Percentiles rank a stretch among this genome's conserved stretches.
phyloP scores from a whole-genome alignment of 2,888 invertebrate genomes.

The Yponomeuta cagnagella region DNA sequence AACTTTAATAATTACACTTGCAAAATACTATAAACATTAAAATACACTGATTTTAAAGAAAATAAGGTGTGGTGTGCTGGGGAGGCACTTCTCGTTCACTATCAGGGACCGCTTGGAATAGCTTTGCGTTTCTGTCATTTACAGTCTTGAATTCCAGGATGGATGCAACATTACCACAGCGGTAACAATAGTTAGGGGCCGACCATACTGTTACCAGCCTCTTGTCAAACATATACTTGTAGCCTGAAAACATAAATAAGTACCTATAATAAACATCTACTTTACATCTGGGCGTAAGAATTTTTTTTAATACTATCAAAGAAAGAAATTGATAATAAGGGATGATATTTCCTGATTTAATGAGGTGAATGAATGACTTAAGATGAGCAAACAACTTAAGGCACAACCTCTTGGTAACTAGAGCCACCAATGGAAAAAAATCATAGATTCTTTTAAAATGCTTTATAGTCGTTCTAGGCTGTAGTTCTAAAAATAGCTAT shows the following conservation, averaged over 20 bases:
- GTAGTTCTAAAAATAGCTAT: too few species aligned
- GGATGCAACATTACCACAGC: constrained; percentile 98
- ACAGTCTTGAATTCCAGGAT: constrained; percentile 92
- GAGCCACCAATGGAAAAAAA: not conserved
- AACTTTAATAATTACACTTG: constrained; percentile 29
- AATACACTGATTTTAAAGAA: constrained; percentile 80
- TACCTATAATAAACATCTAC: too few species aligned
- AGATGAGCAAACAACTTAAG: not conserved
- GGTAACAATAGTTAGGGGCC: constrained; percentile 99
- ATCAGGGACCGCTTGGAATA: constrained; percentile 98
- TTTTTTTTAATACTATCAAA: not conserved
- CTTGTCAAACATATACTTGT: constrained; percentile 98
- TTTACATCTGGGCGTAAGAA: not conserved
- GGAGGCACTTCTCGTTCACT: constrained; percentile 94
- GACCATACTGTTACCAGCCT: constrained; percentile 99
- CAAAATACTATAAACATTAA: constrained; percentile 24
- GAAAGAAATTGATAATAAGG: too few species aligned
- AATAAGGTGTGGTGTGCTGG: constrained; percentile 96
- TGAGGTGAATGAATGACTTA: not conserved
- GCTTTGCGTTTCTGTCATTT: constrained; percentile 85
- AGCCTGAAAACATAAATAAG: constrained; percentile 77
- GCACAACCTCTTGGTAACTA: too few species aligned
- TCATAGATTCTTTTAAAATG: not conserved
- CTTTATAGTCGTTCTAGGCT: not conserved
- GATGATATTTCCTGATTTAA: not conserved